Percentiles rank a stretch among this genome's conserved stretches.
phyloP scores from a whole-genome alignment of 1,140 invertebrate genomes.

The Penaeus chinensis region DNA sequence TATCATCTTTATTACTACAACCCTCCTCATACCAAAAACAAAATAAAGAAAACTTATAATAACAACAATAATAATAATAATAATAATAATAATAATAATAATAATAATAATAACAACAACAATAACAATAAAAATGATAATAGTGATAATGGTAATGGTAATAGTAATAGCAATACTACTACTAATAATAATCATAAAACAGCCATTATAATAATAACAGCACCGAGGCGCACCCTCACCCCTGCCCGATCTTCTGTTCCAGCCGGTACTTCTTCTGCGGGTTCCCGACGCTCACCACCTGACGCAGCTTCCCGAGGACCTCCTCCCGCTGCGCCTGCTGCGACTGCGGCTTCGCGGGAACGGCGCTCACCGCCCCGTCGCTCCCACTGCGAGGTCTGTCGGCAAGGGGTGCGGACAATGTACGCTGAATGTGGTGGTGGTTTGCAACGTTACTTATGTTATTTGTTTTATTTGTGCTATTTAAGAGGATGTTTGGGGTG shows the following conservation, averaged over 20 bases:
- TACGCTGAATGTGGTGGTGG: neutral
- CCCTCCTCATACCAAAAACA: no score
- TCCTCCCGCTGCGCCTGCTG: conserved; percentile 91
- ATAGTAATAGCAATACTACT: no score
- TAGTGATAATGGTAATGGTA: no score
- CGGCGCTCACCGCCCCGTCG: neutral
- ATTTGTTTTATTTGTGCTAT: no score
- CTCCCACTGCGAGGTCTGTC: conserved; percentile 9
- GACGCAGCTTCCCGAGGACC: conserved; percentile 91
- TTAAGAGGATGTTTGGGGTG: no score
- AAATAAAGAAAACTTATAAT: no score
- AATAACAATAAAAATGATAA: no score
- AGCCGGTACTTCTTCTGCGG: conserved; percentile 97
- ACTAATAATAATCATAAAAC: neutral
- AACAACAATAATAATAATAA: no score
- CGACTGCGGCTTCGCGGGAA: neutral
- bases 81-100: no score
- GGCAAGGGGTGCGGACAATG: no score
- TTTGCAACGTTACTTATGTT: neutral
- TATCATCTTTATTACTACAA: no score
- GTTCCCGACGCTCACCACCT: conserved; percentile 93
- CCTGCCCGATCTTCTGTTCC: conserved; percentile 99
- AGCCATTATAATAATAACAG: neutral
- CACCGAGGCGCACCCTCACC: conserved; percentile 75
- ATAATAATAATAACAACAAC: no score